Conservation (phyloP, 2,888 invertebrate genomes). For the Muschampia plurimacula region DNA sequence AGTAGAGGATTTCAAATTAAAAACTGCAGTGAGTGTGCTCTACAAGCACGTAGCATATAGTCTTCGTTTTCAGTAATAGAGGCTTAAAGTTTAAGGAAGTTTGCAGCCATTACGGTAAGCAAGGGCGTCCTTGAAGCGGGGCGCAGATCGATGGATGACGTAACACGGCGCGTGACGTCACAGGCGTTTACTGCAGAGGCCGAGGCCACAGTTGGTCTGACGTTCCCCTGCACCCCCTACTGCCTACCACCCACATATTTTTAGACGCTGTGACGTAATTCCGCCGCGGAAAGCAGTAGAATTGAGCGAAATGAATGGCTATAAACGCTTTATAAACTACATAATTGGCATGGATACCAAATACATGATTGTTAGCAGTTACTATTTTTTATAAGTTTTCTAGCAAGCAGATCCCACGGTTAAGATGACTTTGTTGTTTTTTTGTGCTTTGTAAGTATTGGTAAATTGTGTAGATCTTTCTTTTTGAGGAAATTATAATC, state of each 20-base stretch:
- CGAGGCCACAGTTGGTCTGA: conserved; percentile 59
- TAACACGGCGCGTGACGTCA: conserved; percentile 75
- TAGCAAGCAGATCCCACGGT: too few species aligned
- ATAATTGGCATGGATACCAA: conserved; percentile 15
- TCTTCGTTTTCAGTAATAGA: not conserved
- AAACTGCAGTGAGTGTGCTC: not conserved
- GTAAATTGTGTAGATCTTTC: too few species aligned
- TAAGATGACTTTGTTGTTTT: too few species aligned
- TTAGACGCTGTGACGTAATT: conserved; percentile 78
- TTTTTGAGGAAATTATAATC: too few species aligned
- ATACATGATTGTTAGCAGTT: not conserved
- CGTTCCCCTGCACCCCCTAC: conserved; percentile 61
- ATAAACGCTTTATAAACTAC: conserved; percentile 52
- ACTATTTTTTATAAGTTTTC: not conserved
- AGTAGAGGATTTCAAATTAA: not conserved
- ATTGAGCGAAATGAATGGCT: conserved; percentile 55
- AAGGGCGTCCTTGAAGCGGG: conserved; percentile 80
- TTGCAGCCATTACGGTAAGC: conserved; percentile 61
- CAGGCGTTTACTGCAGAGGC: conserved; percentile 70
- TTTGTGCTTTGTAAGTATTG: too few species aligned
- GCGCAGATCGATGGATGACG: conserved; percentile 81
- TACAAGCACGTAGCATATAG: not conserved
- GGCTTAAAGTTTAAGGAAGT: conserved; percentile 62
- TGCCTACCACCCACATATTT: conserved; percentile 73
- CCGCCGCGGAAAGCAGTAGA: conserved; percentile 61